Evolutionary conservation across 2,888 invertebrate genomes (phyloP), one percentile per base, ranked within the genome.

Genomic region (Apamea crenata): DNA sequence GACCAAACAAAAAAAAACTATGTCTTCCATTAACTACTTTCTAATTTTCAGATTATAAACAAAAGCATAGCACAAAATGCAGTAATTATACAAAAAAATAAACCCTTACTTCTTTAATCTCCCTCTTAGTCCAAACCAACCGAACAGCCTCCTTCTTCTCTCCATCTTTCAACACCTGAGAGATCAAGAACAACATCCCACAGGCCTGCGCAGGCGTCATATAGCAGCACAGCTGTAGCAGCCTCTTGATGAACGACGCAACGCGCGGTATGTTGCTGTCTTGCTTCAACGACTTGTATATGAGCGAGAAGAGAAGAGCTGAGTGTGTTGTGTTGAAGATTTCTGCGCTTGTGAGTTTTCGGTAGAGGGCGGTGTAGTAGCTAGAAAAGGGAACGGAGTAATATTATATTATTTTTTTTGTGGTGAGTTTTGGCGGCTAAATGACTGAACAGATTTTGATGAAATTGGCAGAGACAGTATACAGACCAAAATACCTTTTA

Each of bases 311-410:
- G 88, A 99, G 97, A 85, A 99, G 97, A 1, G 99, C 98, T 70
- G 98, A 98, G 91, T 98, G 98, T 0, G 98, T 97, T 0, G 98
- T 98, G 21, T 97, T 97, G 94, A 97, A 97, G 18, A 96, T 95
- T 78, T 98, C 98, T 0, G 98, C 97, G 93, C 99, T 99, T 0
- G 98, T 94, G 78, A 99, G 94, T 93, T 99, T 99, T 40, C 98
- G 97, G 93, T 99, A 99, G 59, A 99, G 97, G 0, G 99, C 98
- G 81, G 98, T 97, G 95, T 99, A 99, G 96, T 98, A 99, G 89
- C 98, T 98, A 93, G 0, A 53, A 32, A 29, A 29, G 7, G 14
- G 1, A 32, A 32, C 12, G 32, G 69, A 6, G 5, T 44, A 44
- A 44, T 44, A 44, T 18, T 50, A 50, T 18, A 50, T 50, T n/a